Evolutionary conservation across 2,113 vertebrate genomes (phyloP).

Genomic region (Sus scrofa): DNA sequence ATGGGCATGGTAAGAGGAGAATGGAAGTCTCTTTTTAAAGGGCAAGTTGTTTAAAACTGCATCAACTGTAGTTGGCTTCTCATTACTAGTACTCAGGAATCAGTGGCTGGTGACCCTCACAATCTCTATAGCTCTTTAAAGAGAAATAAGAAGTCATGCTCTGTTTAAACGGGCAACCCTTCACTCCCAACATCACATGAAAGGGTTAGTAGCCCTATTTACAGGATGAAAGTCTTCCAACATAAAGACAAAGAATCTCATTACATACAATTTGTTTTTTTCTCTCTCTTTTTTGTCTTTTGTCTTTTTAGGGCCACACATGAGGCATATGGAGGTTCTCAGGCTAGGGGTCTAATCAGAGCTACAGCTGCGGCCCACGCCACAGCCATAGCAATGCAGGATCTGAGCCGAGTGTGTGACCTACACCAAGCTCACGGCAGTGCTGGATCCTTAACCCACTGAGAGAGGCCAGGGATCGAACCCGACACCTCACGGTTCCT

Average conservation of each 20-base stretch:
- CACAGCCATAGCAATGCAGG: too few species aligned
- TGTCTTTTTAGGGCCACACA: too few species aligned
- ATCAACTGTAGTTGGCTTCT: not conserved
- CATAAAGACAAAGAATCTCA: not conserved
- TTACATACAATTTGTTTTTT: too few species aligned
- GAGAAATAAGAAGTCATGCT: not conserved
- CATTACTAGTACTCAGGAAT: not conserved
- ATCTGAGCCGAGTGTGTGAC: too few species aligned
- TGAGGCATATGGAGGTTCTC: too few species aligned
- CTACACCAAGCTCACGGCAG: too few species aligned
- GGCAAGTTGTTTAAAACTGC: not conserved
- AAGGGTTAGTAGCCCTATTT: not conserved
- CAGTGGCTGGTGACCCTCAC: not conserved
- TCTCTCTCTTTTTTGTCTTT: too few species aligned
- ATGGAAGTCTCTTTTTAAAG: not conserved
- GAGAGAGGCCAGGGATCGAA: too few species aligned
- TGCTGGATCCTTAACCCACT: too few species aligned
- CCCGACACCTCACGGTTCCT: too few species aligned
- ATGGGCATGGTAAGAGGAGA: not conserved
- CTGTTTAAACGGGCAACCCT: not conserved
- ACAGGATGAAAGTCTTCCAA: constrained; percentile 23
- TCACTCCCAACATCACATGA: not conserved
- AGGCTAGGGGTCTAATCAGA: too few species aligned
- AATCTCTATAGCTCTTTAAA: not conserved
- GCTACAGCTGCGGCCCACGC: too few species aligned